phyloP scores from a whole-genome alignment of 2,113 vertebrate genomes.

The Cebidichthys violaceus region DNA sequence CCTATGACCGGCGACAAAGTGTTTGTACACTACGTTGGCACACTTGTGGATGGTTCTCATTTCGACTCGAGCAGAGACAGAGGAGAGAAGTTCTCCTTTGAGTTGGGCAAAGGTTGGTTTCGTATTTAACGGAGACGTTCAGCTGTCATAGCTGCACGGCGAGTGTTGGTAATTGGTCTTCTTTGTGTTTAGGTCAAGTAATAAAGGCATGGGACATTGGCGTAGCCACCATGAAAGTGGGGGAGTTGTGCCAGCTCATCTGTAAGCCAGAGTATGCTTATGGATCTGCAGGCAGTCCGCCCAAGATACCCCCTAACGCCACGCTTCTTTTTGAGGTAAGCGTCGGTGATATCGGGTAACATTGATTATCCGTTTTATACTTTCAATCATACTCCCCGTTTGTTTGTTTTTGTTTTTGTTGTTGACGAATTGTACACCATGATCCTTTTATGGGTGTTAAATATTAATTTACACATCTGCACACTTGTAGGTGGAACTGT shows the following conservation, averaged over 20 bases:
- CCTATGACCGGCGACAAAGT: conserved; percentile 97
- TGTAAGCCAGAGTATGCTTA: conserved; percentile 97
- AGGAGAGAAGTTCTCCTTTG: conserved; percentile 94
- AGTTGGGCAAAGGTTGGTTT: conserved; percentile 94
- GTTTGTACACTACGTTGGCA: conserved; percentile 95
- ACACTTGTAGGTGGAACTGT: conserved; percentile 90
- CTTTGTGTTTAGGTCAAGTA: conserved; percentile 88
- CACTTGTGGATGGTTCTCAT: conserved; percentile 92
- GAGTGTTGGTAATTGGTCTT: not conserved
- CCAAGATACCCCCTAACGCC: conserved; percentile 94
- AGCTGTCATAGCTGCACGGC: not conserved
- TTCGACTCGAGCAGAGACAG: conserved; percentile 96
- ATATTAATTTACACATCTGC: conserved; percentile 7
- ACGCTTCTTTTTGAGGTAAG: conserved; percentile 95
- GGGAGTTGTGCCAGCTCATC: conserved; percentile 91
- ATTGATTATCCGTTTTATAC: not conserved
- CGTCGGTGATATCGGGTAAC: not conserved
- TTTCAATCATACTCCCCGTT: not conserved
- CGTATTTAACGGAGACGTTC: not conserved
- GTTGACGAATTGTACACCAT: not conserved
- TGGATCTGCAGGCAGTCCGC: conserved; percentile 94
- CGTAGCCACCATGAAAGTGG: conserved; percentile 94
- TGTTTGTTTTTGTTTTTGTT: not conserved
- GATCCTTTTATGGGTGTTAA: not conserved
- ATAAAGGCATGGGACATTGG: conserved; percentile 98